Evolutionary conservation across 30 jellyfish, hydroid and myxozoan species (phyloP).

Genomic region (Aurelia aurita complex sp. Pacific): DNA sequence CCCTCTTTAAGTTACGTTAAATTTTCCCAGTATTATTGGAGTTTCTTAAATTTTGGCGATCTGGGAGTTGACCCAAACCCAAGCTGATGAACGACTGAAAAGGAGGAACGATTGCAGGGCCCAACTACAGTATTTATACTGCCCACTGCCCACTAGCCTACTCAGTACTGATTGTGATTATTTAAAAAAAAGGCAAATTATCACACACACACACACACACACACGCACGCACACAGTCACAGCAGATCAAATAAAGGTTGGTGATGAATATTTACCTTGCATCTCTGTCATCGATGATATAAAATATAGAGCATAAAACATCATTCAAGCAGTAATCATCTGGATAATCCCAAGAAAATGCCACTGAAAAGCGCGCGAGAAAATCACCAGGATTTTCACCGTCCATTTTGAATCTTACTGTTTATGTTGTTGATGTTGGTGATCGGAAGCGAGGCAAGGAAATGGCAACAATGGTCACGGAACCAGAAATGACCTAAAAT

Average conservation of each 20-base stretch:
- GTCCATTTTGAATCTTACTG: no score
- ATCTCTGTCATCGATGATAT: slow-evolving; percentile 67
- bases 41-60: no score
- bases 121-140: no score
- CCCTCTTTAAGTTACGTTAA: no score
- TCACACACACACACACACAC: no score
- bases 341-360: slow-evolving; percentile 92
- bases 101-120: no score
- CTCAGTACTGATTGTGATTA: no score
- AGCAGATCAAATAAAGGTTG: background rate
- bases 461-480: background rate
- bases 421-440: background rate
- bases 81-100: no score
- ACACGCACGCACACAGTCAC: background rate
- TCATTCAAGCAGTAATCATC: slow-evolving; percentile 82
- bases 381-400: slow-evolving; percentile 26
- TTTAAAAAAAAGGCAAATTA: no score
- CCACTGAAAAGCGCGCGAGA: slow-evolving; percentile 65
- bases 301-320: slow-evolving; percentile 67
- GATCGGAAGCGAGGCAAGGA: background rate
- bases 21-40: no score
- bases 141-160: no score
- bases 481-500: background rate
- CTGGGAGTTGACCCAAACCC: no score
- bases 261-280: slow-evolving; percentile 32